Base-by-base conservation (phyloP, 2,888 invertebrate genomes). In the Syrphus vitripennis region DNA sequence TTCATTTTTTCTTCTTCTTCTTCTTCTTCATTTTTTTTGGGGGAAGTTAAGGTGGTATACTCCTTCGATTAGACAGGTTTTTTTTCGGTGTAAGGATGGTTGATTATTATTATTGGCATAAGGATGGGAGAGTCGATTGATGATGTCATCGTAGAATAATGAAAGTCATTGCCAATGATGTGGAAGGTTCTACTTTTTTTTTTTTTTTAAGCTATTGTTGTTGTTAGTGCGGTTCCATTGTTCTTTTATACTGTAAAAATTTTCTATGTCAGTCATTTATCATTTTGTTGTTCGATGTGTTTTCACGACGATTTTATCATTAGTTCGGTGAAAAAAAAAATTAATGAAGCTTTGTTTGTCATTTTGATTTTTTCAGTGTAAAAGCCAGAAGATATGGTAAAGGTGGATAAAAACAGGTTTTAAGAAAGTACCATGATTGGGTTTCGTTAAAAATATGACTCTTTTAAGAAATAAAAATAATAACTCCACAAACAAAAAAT, bases 161-260 rank as follows among this genome's bases (percentile, higher is more conserved):
- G 86, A 86, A 86, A 86, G 86, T 86, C 86, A 86, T 74, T 82
- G 77, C 21, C 77, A 78, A 78, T 86, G 86, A 82, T 77, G 76
- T 55, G 72, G 81, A 61, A 48, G 63, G 69, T 86, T 77, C 53
- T 67, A 63, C 10, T 34, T 59, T 45, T 40, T n/a, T 53, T 26
- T n/a, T 45, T 65, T 65, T 5, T 29, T 31, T 12, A 7, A 42
- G 26, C 24, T 21, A 24, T 42, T 14, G 24, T 63, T 45, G 42
- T 37, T 63, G 10, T 63, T 45, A 4, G 10, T 26, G n/a, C n/a
- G 42, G 12, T 6, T 67, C 21, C 21, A 50, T 67, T 67, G 50
- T 67, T 50, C 67, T 50, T 67, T 34, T 16, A 21, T 71, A 10
- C 31, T 45, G n/a, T 67, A 42, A 10, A 3, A 7, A 10, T 7